These are phyloP conservation scores for honey bee (Apis mellifera) DNA, from an alignment of 1,140 invertebrate species.

Conservation along the genomic window Amel_HAv3.1 CM009937.2:9635001-9635500, in stretches of 20 bases:
- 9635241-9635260: slow-evolving; percentile 50
- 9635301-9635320: slow-evolving; percentile 44
- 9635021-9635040: slow-evolving; percentile 43
- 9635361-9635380: slow-evolving; percentile 8
- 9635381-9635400: background rate
- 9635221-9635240: slow-evolving; percentile 11
- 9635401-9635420: too few species aligned
- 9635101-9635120: slow-evolving; percentile 93
- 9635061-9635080: slow-evolving; percentile 4
- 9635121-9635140: slow-evolving; percentile 91
- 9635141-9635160: slow-evolving; percentile 91
- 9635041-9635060: slow-evolving; percentile 32
- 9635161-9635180: slow-evolving; percentile 88
- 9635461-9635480: background rate
- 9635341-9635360: background rate
- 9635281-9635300: slow-evolving; percentile 31
- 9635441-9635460: background rate
- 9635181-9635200: slow-evolving; percentile 45
- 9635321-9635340: slow-evolving; percentile 29
- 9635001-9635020: slow-evolving; percentile 39
- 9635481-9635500: background rate
- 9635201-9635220: slow-evolving; percentile 43
- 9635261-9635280: slow-evolving; percentile 10
- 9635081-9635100: background rate
- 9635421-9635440: background rate